Evolutionary conservation across 2,797 vertebrate genomes (phyloP).

Genomic region (Molossus alvarezi): DNA sequence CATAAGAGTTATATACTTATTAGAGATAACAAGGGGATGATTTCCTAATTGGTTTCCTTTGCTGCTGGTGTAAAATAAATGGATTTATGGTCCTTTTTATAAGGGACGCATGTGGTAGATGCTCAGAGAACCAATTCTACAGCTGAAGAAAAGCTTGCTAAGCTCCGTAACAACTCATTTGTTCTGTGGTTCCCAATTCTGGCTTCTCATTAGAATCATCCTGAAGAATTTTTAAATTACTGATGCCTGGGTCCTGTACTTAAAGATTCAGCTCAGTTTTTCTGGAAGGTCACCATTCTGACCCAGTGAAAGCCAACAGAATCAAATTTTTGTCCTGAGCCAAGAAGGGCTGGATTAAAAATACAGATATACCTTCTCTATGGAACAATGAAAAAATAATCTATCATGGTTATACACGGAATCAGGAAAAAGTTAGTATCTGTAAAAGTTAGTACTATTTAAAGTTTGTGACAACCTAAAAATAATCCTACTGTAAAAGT

Average conservation of each 20-base stretch:
- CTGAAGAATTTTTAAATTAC: not conserved
- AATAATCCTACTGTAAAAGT: not conserved
- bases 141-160: not conserved
- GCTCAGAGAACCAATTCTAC: not conserved
- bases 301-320: not conserved
- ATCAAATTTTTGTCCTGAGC: not conserved
- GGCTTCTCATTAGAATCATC: not conserved
- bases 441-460: not conserved
- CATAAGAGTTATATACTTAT: too few relatives aligned
- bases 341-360: not conserved
- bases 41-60: not conserved
- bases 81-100: not conserved
- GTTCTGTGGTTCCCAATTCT: not conserved
- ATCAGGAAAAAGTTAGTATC: not conserved
- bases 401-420: not conserved
- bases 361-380: not conserved
- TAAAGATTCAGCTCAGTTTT: not conserved
- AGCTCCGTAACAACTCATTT: not conserved
- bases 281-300: not conserved
- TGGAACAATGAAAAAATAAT: not conserved
- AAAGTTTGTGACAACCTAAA: not conserved
- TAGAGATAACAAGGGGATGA: not conserved
- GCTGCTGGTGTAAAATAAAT: not conserved
- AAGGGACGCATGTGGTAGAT: not conserved
- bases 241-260: not conserved